Evolutionary conservation across 1,140 invertebrate genomes (phyloP).

Genomic region (Solenopsis fugax): DNA sequence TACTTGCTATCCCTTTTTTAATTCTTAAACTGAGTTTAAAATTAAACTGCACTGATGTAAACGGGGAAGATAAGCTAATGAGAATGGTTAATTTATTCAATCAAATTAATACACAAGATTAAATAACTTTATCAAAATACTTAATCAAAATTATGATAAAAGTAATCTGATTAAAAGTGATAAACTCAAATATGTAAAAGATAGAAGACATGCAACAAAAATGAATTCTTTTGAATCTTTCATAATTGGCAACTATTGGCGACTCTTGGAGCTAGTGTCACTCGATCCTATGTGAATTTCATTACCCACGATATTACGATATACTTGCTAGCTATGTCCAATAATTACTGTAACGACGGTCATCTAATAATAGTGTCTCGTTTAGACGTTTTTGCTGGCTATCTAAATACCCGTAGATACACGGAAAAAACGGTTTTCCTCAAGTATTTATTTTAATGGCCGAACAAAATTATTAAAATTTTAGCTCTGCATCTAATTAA

Average conservation of each 20-base stretch:
- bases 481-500: too few species aligned
- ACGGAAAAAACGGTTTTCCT: background rate
- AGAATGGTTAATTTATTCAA: conserved; percentile 11
- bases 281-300: background rate
- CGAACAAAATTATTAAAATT: too few species aligned
- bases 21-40: too few species aligned
- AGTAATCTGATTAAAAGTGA: background rate
- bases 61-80: background rate
- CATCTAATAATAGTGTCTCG: background rate
- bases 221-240: background rate
- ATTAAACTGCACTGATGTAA: too few species aligned
- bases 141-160: background rate
- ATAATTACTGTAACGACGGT: background rate
- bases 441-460: too few species aligned
- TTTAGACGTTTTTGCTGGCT: conserved; percentile 9
- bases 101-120: background rate
- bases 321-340: background rate
- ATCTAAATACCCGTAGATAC: background rate
- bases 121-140: background rate
- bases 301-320: background rate
- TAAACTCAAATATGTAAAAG: background rate
- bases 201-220: background rate
- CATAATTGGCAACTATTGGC: background rate
- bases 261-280: background rate
- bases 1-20: background rate